Evolutionary conservation across 1,140 invertebrate species (phyloP).

Genomic region (Drosophila tropicalis): DNA sequence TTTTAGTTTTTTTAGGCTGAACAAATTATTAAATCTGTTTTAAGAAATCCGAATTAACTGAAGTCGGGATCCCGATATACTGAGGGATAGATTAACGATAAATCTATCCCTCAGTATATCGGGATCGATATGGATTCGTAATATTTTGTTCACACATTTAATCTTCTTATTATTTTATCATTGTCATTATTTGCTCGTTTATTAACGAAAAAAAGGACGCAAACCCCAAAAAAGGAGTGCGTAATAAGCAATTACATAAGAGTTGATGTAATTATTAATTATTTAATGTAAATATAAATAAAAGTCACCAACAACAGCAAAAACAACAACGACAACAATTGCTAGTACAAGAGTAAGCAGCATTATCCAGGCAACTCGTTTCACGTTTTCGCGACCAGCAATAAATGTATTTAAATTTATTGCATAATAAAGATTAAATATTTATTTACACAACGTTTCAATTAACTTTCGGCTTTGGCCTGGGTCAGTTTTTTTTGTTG

Average conservation of each 20-base stretch:
- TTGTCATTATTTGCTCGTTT: conserved; percentile 24
- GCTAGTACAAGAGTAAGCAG: background rate
- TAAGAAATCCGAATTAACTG: background rate
- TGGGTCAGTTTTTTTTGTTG: conserved; percentile 42
- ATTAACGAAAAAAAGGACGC: background rate
- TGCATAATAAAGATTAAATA: conserved; percentile 82
- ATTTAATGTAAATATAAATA: conserved; percentile 75
- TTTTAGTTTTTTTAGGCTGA: too few relatives aligned
- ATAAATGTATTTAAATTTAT: conserved; percentile 82
- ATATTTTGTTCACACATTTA: conserved; percentile 11
- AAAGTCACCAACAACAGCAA: conserved; percentile 34
- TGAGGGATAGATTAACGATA: background rate
- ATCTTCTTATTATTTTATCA: conserved; percentile 7
- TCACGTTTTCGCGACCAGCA: conserved; percentile 22
- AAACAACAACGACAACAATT: conserved; percentile 4
- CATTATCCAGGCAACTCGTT: background rate
- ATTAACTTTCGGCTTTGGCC: conserved; percentile 78
- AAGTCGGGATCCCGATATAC: too few relatives aligned
- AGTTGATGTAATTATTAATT: conserved; percentile 81
- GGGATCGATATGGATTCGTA: background rate
- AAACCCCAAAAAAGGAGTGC: conserved; percentile 22
- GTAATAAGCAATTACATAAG: conserved; percentile 79
- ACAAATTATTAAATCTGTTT: too few relatives aligned
- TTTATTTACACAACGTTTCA: conserved; percentile 82
- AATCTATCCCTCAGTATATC: background rate